These are phyloP conservation scores for Numenius arquata DNA, from an alignment of 2,113 vertebrate genomes.

Conservation along the genomic window DNA sequence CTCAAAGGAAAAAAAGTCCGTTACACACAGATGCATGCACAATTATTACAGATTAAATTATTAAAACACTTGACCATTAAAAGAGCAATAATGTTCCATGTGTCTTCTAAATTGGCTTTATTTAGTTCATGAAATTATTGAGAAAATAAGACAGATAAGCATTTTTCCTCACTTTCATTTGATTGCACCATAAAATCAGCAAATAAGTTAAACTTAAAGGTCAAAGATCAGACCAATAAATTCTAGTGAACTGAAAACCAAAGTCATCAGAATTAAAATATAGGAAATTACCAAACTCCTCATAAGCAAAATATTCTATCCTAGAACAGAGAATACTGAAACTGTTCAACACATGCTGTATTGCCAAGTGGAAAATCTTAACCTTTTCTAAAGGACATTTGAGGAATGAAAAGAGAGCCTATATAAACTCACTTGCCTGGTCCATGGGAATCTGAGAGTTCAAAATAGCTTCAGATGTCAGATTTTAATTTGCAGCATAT, in stretches of 20 bases:
- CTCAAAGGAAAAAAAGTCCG: background rate
- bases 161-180: background rate
- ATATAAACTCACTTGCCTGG: background rate
- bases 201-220: background rate
- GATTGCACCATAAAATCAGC: background rate
- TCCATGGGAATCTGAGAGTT: slow-evolving; percentile 3
- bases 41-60: background rate
- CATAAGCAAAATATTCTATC: background rate
- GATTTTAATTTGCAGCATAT: slow-evolving; percentile 37
- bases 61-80: background rate
- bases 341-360: background rate
- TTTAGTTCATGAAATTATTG: background rate
- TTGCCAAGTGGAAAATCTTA: background rate
- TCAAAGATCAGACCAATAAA: background rate
- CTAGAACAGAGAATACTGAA: background rate
- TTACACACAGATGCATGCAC: background rate
- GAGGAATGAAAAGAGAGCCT: background rate
- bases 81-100: background rate
- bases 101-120: background rate
- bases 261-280: background rate
- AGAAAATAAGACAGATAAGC: background rate
- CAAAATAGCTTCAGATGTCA: background rate
- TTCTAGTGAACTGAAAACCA: background rate
- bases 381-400: slow-evolving; percentile 14
- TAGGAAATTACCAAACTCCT: background rate